Evolutionary conservation across 2,113 vertebrate species (phyloP).

Genomic region (Crocuta crocuta): DNA sequence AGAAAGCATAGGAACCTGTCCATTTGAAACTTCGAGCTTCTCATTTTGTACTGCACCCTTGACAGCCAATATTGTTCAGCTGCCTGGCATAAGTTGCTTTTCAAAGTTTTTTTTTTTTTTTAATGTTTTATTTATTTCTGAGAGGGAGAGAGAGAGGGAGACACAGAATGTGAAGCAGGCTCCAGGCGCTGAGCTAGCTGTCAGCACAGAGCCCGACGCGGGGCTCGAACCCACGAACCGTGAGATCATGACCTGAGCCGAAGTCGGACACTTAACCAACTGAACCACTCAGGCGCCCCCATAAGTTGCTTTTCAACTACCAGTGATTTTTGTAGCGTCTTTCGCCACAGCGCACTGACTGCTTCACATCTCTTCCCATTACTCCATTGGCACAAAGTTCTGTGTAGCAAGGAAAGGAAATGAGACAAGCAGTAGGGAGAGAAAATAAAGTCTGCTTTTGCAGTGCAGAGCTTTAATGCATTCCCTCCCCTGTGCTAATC

Average conservation of each 20-base stretch:
- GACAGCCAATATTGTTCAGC: not conserved
- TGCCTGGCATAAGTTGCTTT: not conserved
- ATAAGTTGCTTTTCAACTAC: not conserved
- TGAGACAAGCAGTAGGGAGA: slow-evolving; percentile 32
- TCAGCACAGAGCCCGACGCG: too few species aligned
- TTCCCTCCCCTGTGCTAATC: slow-evolving; percentile 44
- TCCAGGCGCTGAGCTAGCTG: too few species aligned
- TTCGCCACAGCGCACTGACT: not conserved
- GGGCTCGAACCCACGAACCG: too few species aligned
- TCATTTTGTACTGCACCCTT: not conserved
- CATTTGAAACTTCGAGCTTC: not conserved
- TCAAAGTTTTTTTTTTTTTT: too few species aligned
- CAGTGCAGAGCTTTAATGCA: not conserved
- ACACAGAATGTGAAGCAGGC: too few species aligned
- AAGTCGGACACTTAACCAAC: too few species aligned
- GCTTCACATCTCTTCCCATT: not conserved
- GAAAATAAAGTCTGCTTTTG: not conserved
- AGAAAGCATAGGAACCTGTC: not conserved
- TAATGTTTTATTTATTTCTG: too few species aligned
- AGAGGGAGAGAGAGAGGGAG: too few species aligned
- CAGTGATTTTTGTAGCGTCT: not conserved
- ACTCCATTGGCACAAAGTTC: not conserved
- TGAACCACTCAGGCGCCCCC: too few species aligned
- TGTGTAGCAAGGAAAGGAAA: not conserved
- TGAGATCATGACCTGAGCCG: too few species aligned